phyloP scores from a whole-genome alignment of 1,140 invertebrate genomes.

The Drosophila nebulosa region DNA sequence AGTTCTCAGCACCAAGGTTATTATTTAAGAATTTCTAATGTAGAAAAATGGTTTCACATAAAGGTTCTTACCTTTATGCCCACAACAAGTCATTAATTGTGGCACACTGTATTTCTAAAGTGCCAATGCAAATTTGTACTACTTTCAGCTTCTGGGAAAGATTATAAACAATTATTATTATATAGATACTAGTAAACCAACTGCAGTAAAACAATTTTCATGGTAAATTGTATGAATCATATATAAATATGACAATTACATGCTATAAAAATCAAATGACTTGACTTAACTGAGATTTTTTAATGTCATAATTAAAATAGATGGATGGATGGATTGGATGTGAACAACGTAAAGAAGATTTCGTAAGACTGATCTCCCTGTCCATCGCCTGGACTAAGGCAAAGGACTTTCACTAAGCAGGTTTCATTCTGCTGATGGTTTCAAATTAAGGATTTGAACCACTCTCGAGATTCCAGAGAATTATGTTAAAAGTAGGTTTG shows the following conservation, averaged over 20 bases:
- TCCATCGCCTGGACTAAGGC: background rate
- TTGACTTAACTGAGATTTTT: background rate
- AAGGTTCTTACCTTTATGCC: background rate
- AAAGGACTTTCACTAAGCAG: background rate
- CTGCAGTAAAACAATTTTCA: background rate
- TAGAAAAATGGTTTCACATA: background rate
- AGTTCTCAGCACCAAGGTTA: background rate
- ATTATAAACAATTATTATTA: background rate
- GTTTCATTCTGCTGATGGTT: too few species aligned
- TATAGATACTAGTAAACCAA: background rate
- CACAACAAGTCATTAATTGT: background rate
- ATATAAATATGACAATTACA: background rate
- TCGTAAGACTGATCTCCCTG: too few species aligned
- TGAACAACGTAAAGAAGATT: too few species aligned
- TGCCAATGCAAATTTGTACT: background rate
- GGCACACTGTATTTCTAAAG: background rate
- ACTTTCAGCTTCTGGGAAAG: background rate
- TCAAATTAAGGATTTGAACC: too few species aligned
- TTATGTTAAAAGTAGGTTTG: too few species aligned
- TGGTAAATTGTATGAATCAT: background rate
- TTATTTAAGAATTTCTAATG: background rate
- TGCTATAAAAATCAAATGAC: background rate
- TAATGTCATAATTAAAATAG: background rate
- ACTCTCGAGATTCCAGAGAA: too few species aligned
- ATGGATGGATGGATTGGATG: too few species aligned